Base-by-base conservation (phyloP, 1,140 invertebrate genomes). In the Plectrocnemia conspersa region DNA sequence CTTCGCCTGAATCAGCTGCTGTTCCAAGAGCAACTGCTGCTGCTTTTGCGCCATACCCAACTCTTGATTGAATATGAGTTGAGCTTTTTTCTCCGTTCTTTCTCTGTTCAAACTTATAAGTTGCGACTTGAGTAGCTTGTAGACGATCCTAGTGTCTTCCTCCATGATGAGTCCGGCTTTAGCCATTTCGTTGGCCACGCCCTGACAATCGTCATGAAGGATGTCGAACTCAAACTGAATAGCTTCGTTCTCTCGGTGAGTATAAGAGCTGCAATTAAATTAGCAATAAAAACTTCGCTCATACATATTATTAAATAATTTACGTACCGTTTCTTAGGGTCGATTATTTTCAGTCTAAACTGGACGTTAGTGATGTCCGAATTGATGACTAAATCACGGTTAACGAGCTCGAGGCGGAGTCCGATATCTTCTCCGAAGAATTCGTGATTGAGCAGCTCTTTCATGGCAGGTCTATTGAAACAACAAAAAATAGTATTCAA, bases 151-250 rank as follows among this genome's bases (percentile, higher is more conserved):
- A 0, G 89, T 85, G 70, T 98, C 93, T 67, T 94, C 91, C 67
- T 93, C 91, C 54, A 89, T 83, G 62, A 94, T 91, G 54, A 93
- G 83, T 42, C 89, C 89, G 9, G 88, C 88, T 66, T 91, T 90
- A 19, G 86, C 88, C 95, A 99, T 97, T 74, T 97, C 96, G 65
- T 88, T 84, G 38, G 94, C 93, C 52, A 99, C 90, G 67, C 94
- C 89, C 66, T 98, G 93, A 56, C 92, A 89, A 68, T 93, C 88
- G 71, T 99, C 97, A 48, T 79, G 81, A 60, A 86, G 83, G 57
- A 98, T 87, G 72, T 98, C 91, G 77, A 97, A 99, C 60, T 97
- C 93, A 78, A 99, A 99, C 73, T 98, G 94, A 64, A 99, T 97
- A 6, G 96, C 97, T 76, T 99, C 97, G 74, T 99, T 98, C 74